Base-by-base conservation (phyloP, 2,113 vertebrate genomes). In the Heterocephalus glaber region DNA sequence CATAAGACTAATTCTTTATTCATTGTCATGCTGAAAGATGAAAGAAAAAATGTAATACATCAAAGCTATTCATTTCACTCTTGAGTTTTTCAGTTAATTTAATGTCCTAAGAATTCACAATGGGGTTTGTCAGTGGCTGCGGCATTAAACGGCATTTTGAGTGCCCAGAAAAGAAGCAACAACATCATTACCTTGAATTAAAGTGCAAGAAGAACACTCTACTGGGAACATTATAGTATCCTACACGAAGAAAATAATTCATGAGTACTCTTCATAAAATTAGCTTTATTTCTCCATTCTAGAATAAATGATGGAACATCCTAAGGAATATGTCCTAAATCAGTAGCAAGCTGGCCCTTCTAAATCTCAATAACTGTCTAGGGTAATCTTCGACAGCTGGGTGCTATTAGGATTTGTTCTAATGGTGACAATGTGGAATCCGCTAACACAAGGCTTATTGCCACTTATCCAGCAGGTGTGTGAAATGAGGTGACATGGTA, bases 401-500 rank as follows among this genome's bases (percentile, higher is more conserved):
- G 94, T 96, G 94, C 97, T 30, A 20, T 97, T 97, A 97, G 92
- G 97, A 87, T 97, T 97, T 93, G 83, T 97, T 68, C 97, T 98
- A 97, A 98, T 97, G 97, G 96, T 95, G 95, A 95, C 97, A 95
- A 93, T 68, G 89, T 96, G 84, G 97, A 96, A 95, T 97, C 54
- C 66, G n/a, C 94, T 93, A 97, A 97, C 96, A 87, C 56, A 82
- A 83, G 92, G 96, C 95, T 98, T 98, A 98, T 86, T 98, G 97
- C 97, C 98, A 90, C 97, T 98, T 98, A 97, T 83, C 96, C 97
- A 98, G 97, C 96, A 90, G 86, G 96, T 97, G 94, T 96, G 96
- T 97, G 96, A 98, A 98, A 98, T 97, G 98, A 98, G 98, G 98
- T 99, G 98, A 98, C 97, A 98, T 83, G 96, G 95, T 98, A 99